Evolutionary conservation across 2,888 invertebrate genomes (phyloP).

Genomic region (Acleris laterana): DNA sequence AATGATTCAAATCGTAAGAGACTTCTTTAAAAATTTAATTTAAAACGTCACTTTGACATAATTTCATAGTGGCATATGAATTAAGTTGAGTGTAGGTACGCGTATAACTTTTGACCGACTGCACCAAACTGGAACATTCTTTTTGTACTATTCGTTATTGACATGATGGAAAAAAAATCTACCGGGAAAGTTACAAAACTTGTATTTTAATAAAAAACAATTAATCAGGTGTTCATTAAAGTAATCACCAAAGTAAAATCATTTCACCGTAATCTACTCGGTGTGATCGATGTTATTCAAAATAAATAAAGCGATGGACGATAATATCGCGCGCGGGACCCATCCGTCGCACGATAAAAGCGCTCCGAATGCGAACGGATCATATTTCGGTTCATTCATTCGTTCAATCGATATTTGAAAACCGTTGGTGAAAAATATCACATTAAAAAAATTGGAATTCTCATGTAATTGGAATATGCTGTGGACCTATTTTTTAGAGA

Average conservation of each 20-base stretch:
- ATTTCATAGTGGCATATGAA: no score
- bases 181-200: no score
- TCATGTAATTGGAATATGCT: background rate
- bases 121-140: no score
- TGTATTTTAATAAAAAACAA: background rate
- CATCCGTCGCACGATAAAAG: conserved; percentile 30
- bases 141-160: no score
- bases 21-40: no score
- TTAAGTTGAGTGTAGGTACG: no score
- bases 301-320: conserved; percentile 31
- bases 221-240: background rate
- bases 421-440: background rate
- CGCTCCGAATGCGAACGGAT: conserved; percentile 23
- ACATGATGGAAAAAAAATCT: no score
- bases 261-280: conserved; percentile 14
- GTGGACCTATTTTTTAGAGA: background rate
- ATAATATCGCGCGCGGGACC: conserved; percentile 32
- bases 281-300: conserved; percentile 35
- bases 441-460: conserved; percentile 31
- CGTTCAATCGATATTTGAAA: conserved; percentile 19
- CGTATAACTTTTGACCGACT: no score
- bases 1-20: no score
- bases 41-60: no score
- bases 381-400: conserved; percentile 26
- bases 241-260: conserved; percentile 10